Percentiles rank a stretch among this genome's conserved stretches.
These are phyloP conservation scores for Gastracanthus pulcherrimus DNA, from an alignment of 2,888 invertebrate species.

Conservation along the genomic window DNA sequence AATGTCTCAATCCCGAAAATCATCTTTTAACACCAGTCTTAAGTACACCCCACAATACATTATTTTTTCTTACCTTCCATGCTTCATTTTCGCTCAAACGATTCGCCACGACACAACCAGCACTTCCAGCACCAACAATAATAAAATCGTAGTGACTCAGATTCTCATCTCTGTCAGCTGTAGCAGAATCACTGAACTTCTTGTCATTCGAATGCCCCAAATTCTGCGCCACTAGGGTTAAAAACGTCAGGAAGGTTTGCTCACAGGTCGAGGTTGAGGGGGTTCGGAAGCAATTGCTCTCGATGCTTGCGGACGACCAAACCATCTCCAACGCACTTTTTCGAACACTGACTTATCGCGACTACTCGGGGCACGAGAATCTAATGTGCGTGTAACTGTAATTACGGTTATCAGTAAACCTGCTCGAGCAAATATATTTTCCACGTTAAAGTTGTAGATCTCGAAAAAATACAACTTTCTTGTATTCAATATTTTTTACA, in stretches of 20 bases:
- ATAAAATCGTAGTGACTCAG: slow-evolving; percentile 7
- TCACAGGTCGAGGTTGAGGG: background rate
- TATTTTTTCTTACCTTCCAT: background rate
- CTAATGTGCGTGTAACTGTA: too few relatives aligned
- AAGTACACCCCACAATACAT: too few relatives aligned
- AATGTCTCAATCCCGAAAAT: background rate
- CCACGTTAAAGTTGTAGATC: too few relatives aligned
- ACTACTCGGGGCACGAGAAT: background rate
- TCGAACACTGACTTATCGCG: background rate
- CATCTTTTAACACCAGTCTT: background rate
- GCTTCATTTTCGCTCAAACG: background rate
- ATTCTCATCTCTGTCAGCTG: background rate
- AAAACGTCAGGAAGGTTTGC: background rate
- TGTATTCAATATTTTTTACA: too few relatives aligned
- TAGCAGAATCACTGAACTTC: background rate
- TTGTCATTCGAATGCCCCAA: background rate
- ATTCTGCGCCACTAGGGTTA: background rate
- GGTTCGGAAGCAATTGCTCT: background rate
- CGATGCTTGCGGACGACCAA: background rate
- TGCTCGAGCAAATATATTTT: too few relatives aligned
- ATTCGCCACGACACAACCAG: slow-evolving; percentile 13
- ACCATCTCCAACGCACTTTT: background rate
- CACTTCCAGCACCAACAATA: slow-evolving; percentile 22
- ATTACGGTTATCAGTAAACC: too few relatives aligned
- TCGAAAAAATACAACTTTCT: too few relatives aligned